These are phyloP conservation scores for Caiman crocodilus DNA, from an alignment of 2,797 vertebrate genomes.

Conservation along the genomic window DNA sequence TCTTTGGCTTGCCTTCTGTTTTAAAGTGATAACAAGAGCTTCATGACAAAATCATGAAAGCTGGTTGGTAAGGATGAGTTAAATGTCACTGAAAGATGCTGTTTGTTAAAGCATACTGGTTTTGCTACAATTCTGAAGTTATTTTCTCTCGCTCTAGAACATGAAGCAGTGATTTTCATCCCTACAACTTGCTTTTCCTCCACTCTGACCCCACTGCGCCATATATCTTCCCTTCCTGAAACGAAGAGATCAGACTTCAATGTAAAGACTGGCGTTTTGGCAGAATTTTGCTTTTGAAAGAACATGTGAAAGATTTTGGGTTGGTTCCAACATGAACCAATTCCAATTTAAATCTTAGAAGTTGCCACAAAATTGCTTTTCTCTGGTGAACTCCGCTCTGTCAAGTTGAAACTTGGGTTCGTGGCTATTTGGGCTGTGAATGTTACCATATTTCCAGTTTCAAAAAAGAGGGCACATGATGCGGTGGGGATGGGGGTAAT, in stretches of 20 bases:
- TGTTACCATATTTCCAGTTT: too few relatives aligned
- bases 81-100: too few relatives aligned
- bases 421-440: rapidly evolving
- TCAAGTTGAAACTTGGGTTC: too few relatives aligned
- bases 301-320: background rate
- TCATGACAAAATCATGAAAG: background rate
- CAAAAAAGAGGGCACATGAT: too few relatives aligned
- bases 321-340: background rate
- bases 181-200: too few relatives aligned
- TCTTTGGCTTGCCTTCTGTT: background rate
- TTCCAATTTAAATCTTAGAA: background rate
- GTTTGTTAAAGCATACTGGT: too few relatives aligned
- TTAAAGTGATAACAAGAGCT: background rate
- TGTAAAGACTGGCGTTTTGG: background rate
- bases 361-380: background rate
- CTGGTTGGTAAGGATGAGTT: background rate
- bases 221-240: background rate
- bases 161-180: too few relatives aligned
- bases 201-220: too few relatives aligned
- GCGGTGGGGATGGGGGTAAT: too few relatives aligned
- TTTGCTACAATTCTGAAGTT: too few relatives aligned
- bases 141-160: too few relatives aligned
- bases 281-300: background rate
- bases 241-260: background rate
- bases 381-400: background rate